These are phyloP conservation scores for Montipora capricornis DNA, from an alignment of 64 coral and sea anemone species.

Conservation along the genomic window DNA sequence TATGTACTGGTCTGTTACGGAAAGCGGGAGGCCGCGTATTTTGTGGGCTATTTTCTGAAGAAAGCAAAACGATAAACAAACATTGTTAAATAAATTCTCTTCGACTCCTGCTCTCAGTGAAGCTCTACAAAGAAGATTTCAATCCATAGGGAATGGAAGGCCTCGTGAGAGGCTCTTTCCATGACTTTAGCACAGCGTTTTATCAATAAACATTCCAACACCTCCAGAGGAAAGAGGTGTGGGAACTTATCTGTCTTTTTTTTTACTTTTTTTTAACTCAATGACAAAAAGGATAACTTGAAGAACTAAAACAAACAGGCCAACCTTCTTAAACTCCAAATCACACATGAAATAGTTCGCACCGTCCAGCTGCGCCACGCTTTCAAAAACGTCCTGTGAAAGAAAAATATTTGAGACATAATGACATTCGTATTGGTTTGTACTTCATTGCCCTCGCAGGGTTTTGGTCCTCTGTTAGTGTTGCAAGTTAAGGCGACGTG, in stretches of 20 bases:
- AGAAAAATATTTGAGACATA: background rate
- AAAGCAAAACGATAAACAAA: background rate
- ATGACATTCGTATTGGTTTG: too few relatives aligned
- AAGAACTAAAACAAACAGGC: background rate
- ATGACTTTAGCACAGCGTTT: background rate
- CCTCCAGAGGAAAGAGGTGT: too few relatives aligned
- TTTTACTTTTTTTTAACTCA: too few relatives aligned
- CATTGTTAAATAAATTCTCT: too few relatives aligned
- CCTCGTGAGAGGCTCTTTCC: background rate
- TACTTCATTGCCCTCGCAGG: too few relatives aligned
- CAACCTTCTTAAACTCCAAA: conserved; percentile 79
- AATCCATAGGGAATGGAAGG: background rate
- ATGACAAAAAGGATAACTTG: background rate
- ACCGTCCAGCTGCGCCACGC: conserved; percentile 87
- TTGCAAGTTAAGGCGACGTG: too few relatives aligned
- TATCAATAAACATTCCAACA: too few relatives aligned
- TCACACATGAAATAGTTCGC: conserved; percentile 96
- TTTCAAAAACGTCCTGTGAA: conserved; percentile 85
- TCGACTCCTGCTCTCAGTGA: too few relatives aligned
- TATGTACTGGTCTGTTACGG: conserved; percentile 83
- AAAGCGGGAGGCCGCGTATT: conserved; percentile 72
- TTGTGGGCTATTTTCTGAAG: conserved; percentile 80
- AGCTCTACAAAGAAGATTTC: too few relatives aligned
- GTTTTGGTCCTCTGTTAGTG: too few relatives aligned
- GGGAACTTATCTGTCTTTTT: too few relatives aligned